Conservation (phyloP, 2,888 invertebrate species). For the Temnothorax rugatulus region DNA sequence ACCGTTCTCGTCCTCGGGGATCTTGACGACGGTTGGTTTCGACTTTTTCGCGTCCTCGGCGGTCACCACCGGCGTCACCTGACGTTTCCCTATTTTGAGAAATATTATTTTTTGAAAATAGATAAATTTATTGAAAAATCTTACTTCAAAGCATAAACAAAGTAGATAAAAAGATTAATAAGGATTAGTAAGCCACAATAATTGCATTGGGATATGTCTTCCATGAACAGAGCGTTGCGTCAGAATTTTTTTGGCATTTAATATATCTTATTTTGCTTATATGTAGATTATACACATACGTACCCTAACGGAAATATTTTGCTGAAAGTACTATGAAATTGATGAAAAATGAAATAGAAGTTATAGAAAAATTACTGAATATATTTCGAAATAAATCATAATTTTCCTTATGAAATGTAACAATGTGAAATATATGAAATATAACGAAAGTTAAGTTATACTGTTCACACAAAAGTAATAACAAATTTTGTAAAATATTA, state of each 20-base stretch:
- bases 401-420: too few species aligned
- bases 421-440: too few species aligned
- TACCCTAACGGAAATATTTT: too few species aligned
- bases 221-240: background rate
- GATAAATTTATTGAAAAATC: background rate
- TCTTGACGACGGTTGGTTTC: slow-evolving; percentile 35
- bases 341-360: too few species aligned
- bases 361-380: too few species aligned
- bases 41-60: slow-evolving; percentile 76
- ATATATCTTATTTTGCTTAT: background rate
- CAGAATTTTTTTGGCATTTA: background rate
- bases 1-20: slow-evolving; percentile 57
- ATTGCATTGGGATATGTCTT: background rate
- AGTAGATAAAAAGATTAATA: background rate
- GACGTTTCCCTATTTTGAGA: slow-evolving; percentile 62
- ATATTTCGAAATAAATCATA: too few species aligned
- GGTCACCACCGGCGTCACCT: slow-evolving; percentile 65
- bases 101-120: background rate
- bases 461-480: too few species aligned
- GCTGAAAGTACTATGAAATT: too few species aligned
- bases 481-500: too few species aligned
- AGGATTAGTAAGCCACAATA: background rate
- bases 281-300: background rate
- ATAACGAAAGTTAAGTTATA: too few species aligned
- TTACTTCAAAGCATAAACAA: background rate